Evolutionary conservation across 2,797 vertebrate genomes (phyloP), one percentile per base, ranked within the genome.

Genomic region (Scolopax bukidnonensis): DNA sequence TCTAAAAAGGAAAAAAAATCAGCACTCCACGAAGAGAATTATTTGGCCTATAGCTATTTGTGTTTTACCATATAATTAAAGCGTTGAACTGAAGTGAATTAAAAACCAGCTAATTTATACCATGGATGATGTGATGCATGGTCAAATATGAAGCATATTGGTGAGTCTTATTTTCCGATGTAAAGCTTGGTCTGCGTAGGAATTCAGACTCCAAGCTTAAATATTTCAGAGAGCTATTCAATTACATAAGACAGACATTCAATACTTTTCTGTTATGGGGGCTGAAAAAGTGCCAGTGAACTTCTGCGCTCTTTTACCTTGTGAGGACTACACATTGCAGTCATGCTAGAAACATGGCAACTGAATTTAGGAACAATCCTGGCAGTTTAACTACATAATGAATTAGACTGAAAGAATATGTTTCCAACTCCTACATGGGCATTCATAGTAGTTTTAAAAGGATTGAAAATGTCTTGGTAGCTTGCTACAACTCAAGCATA

Each of bases 21-120:
- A 68, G 21, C 48, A 48, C 7, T 63, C 16, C 15, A 47, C 0
- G 0, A 40, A 5, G 4, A 45, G 10, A 19, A 69, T 43, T 76
- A 75, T 59, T 89, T 64, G 28, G 36, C 24, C 25, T 57, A 25
- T 11, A 85, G 33, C 41, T 92, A 48, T 67, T 89, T 77, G 16
- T 83, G 38, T 51, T 93, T 91, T 78, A 84, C 80, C 9, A 21
- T 38, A 50, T 5, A 67, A 92, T 73, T 63, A 83, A 85, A 89
- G 78, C 13, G 15, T 48, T 74, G n/a, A 85, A 94, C 36, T 12
- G 12, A 80, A 91, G 17, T 38, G 15, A 91, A 70, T 70, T 48
- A 3, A 30, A 81, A 92, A 12, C 0, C 2, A 65, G 33, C 9
- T 87, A 77, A 87, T 65, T 76, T 84, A 5, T 59, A 56, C 38